phyloP scores from a whole-genome alignment of 1,140 invertebrate species.

The Dreissena polymorpha region DNA sequence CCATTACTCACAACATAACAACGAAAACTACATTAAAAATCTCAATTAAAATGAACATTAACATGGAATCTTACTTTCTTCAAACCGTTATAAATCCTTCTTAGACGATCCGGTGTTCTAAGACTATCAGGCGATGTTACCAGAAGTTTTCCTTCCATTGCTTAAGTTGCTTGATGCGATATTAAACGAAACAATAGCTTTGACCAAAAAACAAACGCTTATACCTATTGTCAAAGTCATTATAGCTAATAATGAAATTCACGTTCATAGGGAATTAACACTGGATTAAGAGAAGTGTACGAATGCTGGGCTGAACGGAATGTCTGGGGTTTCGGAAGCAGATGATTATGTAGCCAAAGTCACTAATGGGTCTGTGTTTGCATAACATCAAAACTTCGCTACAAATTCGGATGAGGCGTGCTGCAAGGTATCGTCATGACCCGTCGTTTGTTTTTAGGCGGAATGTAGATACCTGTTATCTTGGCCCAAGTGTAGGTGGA shows the following conservation, averaged over 20 bases:
- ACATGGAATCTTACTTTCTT: constrained; percentile 11
- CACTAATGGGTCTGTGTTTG: constrained; percentile 49
- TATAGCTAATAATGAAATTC: constrained; percentile 27
- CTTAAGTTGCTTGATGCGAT: not conserved
- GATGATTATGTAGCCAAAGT: constrained; percentile 39
- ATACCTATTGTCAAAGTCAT: constrained; percentile 36
- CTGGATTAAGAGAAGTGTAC: constrained; percentile 2
- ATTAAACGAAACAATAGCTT: not conserved
- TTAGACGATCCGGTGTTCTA: constrained; percentile 39
- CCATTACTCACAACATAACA: no score
- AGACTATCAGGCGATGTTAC: constrained; percentile 42
- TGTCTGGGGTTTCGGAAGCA: constrained; percentile 17
- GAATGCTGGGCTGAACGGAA: not conserved
- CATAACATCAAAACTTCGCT: constrained; percentile 46
- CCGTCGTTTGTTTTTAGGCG: no score
- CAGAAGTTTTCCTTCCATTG: constrained; percentile 37
- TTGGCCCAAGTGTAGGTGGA: no score
- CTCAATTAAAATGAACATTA: no score
- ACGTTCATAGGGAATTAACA: not conserved
- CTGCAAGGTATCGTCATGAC: no score
- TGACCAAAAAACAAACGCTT: constrained; percentile 34
- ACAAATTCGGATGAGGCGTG: constrained; percentile 40
- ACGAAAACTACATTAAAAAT: no score
- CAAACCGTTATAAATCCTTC: constrained; percentile 44
- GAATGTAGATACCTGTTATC: no score